Evolutionary conservation across 2,113 vertebrate species (phyloP).

Genomic region (Microcebus ravelobensis): DNA sequence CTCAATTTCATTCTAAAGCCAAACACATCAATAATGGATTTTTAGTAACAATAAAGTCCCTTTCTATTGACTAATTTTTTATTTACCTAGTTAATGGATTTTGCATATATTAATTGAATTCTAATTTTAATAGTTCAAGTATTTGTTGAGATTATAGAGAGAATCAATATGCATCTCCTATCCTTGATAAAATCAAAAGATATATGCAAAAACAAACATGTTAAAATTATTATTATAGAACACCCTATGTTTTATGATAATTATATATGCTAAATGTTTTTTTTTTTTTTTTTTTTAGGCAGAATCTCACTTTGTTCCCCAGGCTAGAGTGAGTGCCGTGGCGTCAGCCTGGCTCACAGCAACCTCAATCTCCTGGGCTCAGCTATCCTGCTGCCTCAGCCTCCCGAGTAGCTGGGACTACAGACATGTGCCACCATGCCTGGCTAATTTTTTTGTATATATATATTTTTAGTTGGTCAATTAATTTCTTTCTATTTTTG

Average conservation of each 20-base stretch:
- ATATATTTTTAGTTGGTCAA: too few species aligned
- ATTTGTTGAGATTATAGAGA: background rate
- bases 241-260: background rate
- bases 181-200: background rate
- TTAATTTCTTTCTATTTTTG: too few species aligned
- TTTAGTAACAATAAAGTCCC: background rate
- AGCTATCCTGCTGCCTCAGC: too few species aligned
- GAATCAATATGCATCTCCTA: background rate
- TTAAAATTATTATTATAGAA: background rate
- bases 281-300: too few species aligned
- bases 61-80: background rate
- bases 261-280: background rate
- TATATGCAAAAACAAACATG: background rate
- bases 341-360: too few species aligned
- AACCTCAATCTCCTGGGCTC: too few species aligned
- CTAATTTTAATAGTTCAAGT: background rate
- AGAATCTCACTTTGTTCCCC: too few species aligned
- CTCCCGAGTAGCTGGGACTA: too few species aligned
- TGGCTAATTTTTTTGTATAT: too few species aligned
- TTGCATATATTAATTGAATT: background rate
- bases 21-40: background rate
- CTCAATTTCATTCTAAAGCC: background rate
- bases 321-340: too few species aligned
- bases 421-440: too few species aligned
- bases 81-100: background rate